Evolutionary conservation across 2,888 invertebrate species (phyloP).

Genomic region (Rhamphomyia laevipes): DNA sequence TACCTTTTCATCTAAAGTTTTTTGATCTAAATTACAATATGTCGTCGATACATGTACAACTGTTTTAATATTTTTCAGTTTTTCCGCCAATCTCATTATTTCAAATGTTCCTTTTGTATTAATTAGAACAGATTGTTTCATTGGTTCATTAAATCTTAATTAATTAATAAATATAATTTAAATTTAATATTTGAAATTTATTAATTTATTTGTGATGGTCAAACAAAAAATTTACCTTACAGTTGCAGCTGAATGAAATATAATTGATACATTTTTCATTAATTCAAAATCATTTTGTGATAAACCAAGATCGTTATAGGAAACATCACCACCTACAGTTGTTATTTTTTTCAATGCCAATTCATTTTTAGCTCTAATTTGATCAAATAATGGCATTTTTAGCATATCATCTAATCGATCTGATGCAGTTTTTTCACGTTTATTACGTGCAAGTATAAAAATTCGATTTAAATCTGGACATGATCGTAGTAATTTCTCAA

Average conservation of each 20-base stretch:
- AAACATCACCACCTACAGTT: constrained; percentile 51
- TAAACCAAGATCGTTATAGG: constrained; percentile 46
- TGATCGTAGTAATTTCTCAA: constrained; percentile 78
- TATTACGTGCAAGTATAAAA: constrained; percentile 64
- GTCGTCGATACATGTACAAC: constrained; percentile 79
- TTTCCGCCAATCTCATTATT: constrained; percentile 46
- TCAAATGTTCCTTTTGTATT: constrained; percentile 57
- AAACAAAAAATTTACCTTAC: constrained; percentile 41
- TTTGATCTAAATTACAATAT: constrained; percentile 69
- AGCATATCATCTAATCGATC: constrained; percentile 52
- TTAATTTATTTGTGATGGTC: too few species aligned
- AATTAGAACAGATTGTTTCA: constrained; percentile 50
- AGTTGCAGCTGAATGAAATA: constrained; percentile 71
- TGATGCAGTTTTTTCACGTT: constrained; percentile 51
- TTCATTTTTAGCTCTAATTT: constrained; percentile 42
- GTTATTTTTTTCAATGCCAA: constrained; percentile 48
- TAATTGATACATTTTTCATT: constrained; percentile 49
- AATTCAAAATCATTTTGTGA: constrained; percentile 40
- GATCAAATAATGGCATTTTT: constrained; percentile 38
- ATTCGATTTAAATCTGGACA: constrained; percentile 63
- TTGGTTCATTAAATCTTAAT: constrained; percentile 64
- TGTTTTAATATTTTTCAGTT: constrained; percentile 43
- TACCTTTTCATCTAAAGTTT: constrained; percentile 60
- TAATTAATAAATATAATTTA: constrained; percentile 18
- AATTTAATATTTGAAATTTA: not conserved